phyloP scores from a whole-genome alignment of 1,140 invertebrate genomes.

The Drosophila repleta region DNA sequence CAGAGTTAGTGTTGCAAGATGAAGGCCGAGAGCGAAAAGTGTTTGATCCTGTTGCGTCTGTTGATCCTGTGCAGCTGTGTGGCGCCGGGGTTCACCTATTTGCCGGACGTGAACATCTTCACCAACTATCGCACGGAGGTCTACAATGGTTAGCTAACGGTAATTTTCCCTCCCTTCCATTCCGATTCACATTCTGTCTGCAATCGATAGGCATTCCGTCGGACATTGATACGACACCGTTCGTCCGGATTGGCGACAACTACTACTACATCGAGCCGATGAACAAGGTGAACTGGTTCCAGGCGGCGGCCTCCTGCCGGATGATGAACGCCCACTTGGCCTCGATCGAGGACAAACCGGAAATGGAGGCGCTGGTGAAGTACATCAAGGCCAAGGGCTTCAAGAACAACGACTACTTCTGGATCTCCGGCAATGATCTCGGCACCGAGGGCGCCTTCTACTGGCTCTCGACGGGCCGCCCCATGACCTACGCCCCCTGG shows the following conservation, averaged over 20 bases:
- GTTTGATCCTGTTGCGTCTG: constrained; percentile 16
- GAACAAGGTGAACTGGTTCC: constrained; percentile 72
- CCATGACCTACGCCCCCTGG: constrained; percentile 68
- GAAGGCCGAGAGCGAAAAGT: background rate
- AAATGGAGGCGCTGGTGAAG: constrained; percentile 69
- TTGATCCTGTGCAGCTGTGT: constrained; percentile 34
- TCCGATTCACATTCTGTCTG: background rate
- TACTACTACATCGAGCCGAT: constrained; percentile 70
- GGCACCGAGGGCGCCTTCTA: constrained; percentile 71
- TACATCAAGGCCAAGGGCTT: constrained; percentile 63
- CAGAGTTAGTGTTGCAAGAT: background rate
- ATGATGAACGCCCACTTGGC: constrained; percentile 72
- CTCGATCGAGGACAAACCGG: constrained; percentile 65
- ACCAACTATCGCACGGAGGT: constrained; percentile 71
- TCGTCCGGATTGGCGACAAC: constrained; percentile 65
- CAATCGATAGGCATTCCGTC: constrained; percentile 52
- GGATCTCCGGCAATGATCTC: constrained; percentile 70
- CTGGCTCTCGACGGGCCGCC: constrained; percentile 64
- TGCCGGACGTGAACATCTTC: constrained; percentile 69
- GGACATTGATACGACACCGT: constrained; percentile 67
- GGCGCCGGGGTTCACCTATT: constrained; percentile 27
- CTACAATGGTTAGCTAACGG: constrained; percentile 53
- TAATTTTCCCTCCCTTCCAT: background rate
- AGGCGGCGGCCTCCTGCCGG: constrained; percentile 67
- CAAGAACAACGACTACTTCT: constrained; percentile 69